Evolutionary conservation across 2,797 vertebrate genomes (phyloP), one percentile per base, ranked within the genome.

Genomic region (Sebastes umbrosus): DNA sequence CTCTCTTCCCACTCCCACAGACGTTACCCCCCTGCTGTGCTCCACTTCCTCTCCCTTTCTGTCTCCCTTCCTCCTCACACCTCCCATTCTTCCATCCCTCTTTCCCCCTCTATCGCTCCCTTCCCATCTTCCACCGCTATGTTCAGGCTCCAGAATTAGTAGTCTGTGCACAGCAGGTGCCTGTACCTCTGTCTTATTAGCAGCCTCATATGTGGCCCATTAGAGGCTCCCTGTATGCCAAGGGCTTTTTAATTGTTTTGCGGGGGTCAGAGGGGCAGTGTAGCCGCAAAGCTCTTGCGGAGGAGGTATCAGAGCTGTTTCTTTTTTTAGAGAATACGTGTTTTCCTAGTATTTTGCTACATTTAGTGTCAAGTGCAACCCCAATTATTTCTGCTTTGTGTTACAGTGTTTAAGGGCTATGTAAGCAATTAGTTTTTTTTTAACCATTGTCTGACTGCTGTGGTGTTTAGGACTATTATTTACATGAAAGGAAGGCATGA

Each of bases 171-270:
- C 93, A 89, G 92, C 90, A 90, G 86, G 88, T 79, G 83, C 54
- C 84, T 14, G 39, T 90, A 92, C 91, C 93, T 91, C 85, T 90
- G 90, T 91, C 88, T 94, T 94, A 92, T 94, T 94, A 93, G 84
- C 88, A 84, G 89, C 83, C 89, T 91, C 91, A 86, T 89, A 90
- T 92, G 93, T 91, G 89, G 87, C 90, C 92, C 87, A 92, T 96
- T 95, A 95, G 88, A 90, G 77, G 69, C 73, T 84, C 85, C 91
- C 84, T 92, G 87, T 88, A 71, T 88, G 90, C 90, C 77, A 32
- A 65, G 79, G 87, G 90, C 83, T 89, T 93, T 95, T 92, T 94
- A 95, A 94, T 95, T 95, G 93, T 93, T 93, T 91, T 69, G 81
- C 85, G 13, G 66, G 87, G 88, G 92, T 94, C 91, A 90, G 76